phyloP scores from a whole-genome alignment of 2,113 vertebrate species.

The Pseudonaja textilis region DNA sequence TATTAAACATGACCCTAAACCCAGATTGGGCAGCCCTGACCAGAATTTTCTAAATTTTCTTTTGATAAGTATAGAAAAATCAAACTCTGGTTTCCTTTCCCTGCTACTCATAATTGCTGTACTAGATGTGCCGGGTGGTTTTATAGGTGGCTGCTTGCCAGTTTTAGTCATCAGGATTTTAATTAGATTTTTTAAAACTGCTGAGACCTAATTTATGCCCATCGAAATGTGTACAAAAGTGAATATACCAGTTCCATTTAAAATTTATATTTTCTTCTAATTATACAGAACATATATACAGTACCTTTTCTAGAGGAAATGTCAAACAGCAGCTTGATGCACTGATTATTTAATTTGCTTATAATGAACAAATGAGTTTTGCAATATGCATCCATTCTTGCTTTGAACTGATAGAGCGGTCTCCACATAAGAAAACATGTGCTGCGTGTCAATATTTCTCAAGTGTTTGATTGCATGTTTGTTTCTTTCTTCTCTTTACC shows the following conservation, averaged over 20 bases:
- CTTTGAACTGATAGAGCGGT: background rate
- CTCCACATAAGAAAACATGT: background rate
- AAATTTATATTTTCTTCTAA: slow-evolving; percentile 31
- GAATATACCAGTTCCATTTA: slow-evolving; percentile 52
- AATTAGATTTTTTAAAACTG: slow-evolving; percentile 61
- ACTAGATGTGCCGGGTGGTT: slow-evolving; percentile 54
- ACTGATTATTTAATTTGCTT: slow-evolving; percentile 28
- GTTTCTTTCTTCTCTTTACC: background rate
- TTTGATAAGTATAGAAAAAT: slow-evolving; percentile 48
- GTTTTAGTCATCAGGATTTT: slow-evolving; percentile 64
- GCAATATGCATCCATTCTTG: background rate
- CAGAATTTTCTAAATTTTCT: slow-evolving; percentile 36
- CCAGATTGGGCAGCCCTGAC: slow-evolving; percentile 39
- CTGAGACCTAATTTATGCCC: slow-evolving; percentile 65
- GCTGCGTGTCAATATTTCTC: background rate
- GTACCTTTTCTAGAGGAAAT: slow-evolving; percentile 52
- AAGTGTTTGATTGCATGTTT: background rate
- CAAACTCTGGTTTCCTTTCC: slow-evolving; percentile 37
- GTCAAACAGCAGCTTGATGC: slow-evolving; percentile 49
- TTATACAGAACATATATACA: slow-evolving; percentile 35
- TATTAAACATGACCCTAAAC: background rate
- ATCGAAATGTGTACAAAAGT: slow-evolving; percentile 68
- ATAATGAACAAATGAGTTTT: slow-evolving; percentile 40
- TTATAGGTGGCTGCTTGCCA: slow-evolving; percentile 64
- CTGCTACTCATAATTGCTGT: slow-evolving; percentile 46